These are phyloP conservation scores for Hemistola chrysoprasaria DNA, from an alignment of 2,888 invertebrate species.

Conservation along the genomic window DNA sequence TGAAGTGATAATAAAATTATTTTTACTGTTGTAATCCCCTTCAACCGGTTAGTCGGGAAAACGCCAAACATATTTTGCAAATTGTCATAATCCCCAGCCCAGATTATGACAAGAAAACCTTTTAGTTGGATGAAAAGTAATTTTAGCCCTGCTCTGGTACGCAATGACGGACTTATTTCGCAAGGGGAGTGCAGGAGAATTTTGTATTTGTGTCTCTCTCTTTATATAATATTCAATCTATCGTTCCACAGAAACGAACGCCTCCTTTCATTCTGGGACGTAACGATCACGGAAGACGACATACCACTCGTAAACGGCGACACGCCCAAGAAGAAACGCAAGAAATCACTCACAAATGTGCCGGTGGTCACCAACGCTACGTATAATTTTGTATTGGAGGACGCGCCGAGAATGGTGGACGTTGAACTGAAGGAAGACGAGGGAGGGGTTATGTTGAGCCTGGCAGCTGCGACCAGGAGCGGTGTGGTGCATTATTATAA, in stretches of 20 bases:
- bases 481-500: conserved; percentile 91
- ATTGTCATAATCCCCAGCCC: no score
- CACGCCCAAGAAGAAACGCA: conserved; percentile 60
- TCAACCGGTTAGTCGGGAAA: no score
- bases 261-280: conserved; percentile 72
- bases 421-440: conserved; percentile 75
- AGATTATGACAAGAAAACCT: no score
- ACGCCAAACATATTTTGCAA: no score
- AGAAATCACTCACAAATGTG: conserved; percentile 45
- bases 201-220: no score
- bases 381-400: conserved; percentile 86
- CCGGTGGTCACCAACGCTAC: conserved; percentile 44
- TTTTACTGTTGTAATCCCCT: no score
- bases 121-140: no score
- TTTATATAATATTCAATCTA: no score
- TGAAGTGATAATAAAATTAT: no score
- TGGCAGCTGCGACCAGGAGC: conserved; percentile 85
- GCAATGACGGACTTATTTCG: no score
- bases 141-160: no score
- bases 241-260: conserved; percentile 60
- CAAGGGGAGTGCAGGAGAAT: no score
- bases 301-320: conserved; percentile 56
- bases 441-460: conserved; percentile 74
- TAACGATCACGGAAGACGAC: conserved; percentile 57
- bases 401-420: conserved; percentile 79